Conservation (phyloP, 2,113 vertebrate species). For the Calyptomena viridis region DNA sequence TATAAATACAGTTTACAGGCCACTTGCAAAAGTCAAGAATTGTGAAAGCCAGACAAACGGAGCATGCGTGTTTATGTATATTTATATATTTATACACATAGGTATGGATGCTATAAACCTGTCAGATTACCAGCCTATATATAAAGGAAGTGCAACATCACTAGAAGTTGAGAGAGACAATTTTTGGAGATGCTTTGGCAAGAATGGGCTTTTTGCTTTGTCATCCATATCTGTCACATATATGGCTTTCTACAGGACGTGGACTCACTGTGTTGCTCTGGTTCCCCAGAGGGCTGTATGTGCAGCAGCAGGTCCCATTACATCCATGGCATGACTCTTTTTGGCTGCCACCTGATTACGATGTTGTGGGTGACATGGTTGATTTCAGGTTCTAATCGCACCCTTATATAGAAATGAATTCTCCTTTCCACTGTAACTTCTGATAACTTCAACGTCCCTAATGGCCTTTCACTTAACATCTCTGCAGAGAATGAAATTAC, state of each 20-base stretch:
- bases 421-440: background rate
- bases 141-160: background rate
- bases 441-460: background rate
- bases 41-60: background rate
- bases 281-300: background rate
- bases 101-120: background rate
- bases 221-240: background rate
- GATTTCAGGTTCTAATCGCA: background rate
- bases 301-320: background rate
- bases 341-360: background rate
- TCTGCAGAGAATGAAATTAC: background rate
- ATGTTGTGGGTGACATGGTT: fast-evolving
- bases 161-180: background rate
- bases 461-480: background rate
- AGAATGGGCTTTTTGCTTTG: background rate
- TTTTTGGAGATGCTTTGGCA: background rate
- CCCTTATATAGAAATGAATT: background rate
- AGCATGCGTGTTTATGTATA: fast-evolving
- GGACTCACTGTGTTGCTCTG: background rate
- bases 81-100: fast-evolving
- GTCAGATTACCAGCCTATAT: background rate
- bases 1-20: background rate
- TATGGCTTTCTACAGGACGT: background rate
- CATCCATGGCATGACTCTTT: background rate
- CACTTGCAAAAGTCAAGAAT: background rate